Base-by-base conservation (phyloP, 2,888 invertebrate species). In the Myathropa florea region DNA sequence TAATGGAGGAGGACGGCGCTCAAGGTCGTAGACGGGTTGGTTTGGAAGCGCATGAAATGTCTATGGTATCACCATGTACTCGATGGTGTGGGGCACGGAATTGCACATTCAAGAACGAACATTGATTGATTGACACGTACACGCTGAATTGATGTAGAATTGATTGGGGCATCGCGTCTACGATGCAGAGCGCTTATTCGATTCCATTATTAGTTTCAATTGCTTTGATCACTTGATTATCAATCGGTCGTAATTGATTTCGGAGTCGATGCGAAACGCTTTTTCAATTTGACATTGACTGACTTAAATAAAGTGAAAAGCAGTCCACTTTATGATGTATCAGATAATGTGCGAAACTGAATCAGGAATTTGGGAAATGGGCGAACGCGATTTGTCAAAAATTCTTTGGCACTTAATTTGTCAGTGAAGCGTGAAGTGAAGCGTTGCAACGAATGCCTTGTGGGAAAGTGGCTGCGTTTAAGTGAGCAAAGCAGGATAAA, bases 191-290 rank as follows among this genome's bases (percentile, higher is more conserved):
- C 53, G 75, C 46, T 18, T 55, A 60, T 23, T 46, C 64, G 67
- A 59, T 80, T 23, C 67, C 21, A 65, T 72, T 71, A 77, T 81
- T 85, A 68, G 72, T 77, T 63, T 85, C 82, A 85, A 85, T 85
- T 85, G 82, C 57, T 70, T 60, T 36, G 64, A 77, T 59, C 70
- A 85, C 86, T 86, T 86, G 86, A 82, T 70, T 63, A 82, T 75
- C 82, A 82, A 83, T 83, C 73, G 60, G 64, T 21, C 65, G 70
- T 82, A 86, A 86, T 86, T 86, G 78, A 78, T 75, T 78, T 12
- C 63, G 46, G n/a, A 83, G 70, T 61, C 33, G 53, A 61, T 7
- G n/a, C 24, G 57, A 21, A 39, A 63, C 24, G 36, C n/a, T 76
- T 6, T 64, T 12, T 28, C 18, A 28, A 60, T 60, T 59, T 71